Evolutionary conservation across 1,140 invertebrate species (phyloP), one percentile per base, ranked within the genome.

Genomic region (Panonychus citri): DNA sequence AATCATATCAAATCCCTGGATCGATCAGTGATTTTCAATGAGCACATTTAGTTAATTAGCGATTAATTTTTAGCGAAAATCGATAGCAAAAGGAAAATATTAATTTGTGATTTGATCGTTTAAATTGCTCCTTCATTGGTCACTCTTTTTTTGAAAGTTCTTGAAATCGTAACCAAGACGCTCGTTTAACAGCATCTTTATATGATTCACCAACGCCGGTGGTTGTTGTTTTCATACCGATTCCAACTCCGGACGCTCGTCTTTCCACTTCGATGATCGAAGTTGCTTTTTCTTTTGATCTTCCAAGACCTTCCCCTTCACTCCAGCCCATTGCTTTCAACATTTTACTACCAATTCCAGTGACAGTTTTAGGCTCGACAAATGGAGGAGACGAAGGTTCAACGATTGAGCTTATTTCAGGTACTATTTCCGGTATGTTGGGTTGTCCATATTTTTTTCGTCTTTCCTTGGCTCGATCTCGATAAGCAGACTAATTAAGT

Each of bases 261-360:
- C 67, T 52, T 59, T 64, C 24, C 54, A 61, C 61, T 62, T 64
- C 59, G 37, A 64, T 63, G 17, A 64, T 63, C 34, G 55, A 54
- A 27, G 61, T 21, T 8, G 48, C 15, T 27, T 24, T 60, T 56
- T 61, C 52, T 3, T 59, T 60, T 27, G 54, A 27, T 58, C 55
- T 63, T 15, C 93, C 94, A 13, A 97, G 71, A 0, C 94, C 94
- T 76, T 87, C 80, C 1, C 93, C 94, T 68, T 90, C 85, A 7
- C 80, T 83, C 93, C 94, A 98, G 0, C 94, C 94, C 93, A 97
- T 97, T 71, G 91, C 95, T 70, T 96, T 89, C 43, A 98, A 68
- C 62, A 98, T 73, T 69, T 85, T 84, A 70, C 82, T 93, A 2
- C 89, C 89, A 62, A 91, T 81, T 54, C 28, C 17, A 24, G 39